These are phyloP conservation scores for Choloepus didactylus DNA, from an alignment of 2,797 vertebrate genomes.

Conservation along the genomic window DNA sequence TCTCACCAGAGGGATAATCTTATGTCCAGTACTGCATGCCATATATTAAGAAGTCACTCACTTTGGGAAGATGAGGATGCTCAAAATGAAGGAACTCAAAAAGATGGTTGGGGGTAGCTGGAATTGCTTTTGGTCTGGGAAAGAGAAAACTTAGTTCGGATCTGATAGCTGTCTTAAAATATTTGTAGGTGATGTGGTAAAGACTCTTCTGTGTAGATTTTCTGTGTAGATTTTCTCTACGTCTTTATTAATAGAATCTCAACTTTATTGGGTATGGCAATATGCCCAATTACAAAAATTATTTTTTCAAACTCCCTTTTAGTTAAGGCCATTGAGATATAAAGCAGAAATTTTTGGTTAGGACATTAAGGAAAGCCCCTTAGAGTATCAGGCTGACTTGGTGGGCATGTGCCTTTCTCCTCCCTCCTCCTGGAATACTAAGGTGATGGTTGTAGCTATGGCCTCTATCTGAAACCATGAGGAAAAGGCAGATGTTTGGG, in stretches of 20 bases:
- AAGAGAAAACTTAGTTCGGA: background rate
- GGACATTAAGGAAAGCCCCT: background rate
- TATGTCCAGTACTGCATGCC: background rate
- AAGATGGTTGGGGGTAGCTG: background rate
- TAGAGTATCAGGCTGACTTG: background rate
- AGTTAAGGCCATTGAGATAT: background rate
- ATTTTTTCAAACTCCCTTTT: background rate
- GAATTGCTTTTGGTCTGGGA: background rate
- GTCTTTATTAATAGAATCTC: background rate
- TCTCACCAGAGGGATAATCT: background rate
- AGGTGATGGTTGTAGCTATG: background rate
- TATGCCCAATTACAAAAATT: background rate
- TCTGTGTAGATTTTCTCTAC: background rate
- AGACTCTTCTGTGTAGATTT: background rate
- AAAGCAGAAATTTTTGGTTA: background rate
- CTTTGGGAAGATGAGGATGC: background rate
- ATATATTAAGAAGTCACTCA: background rate
- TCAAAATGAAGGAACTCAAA: background rate
- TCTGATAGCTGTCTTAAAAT: background rate
- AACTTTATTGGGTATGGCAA: background rate
- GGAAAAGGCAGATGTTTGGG: background rate
- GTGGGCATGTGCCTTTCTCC: background rate
- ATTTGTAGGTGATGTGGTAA: background rate
- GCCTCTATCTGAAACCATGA: background rate
- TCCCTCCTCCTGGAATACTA: background rate